Percentiles rank a stretch among this genome's conserved stretches.
Evolutionary conservation across 2,113 vertebrate species (phyloP).

Genomic region (Odontesthes bonariensis): DNA sequence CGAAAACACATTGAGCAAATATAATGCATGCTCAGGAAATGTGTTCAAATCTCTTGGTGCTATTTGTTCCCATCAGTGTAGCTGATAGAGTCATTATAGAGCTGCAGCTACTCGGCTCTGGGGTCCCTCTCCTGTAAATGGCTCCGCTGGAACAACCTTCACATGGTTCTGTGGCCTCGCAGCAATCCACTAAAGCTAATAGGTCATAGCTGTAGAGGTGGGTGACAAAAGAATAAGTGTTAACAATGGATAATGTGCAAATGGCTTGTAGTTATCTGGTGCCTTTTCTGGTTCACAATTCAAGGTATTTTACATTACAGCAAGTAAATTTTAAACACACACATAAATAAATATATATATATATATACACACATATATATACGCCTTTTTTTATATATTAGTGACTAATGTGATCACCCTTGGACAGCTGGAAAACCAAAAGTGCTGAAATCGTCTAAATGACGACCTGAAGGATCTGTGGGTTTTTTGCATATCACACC

Average conservation of each 20-base stretch:
- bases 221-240: constrained; percentile 61
- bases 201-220: constrained; percentile 69
- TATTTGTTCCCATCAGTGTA: constrained; percentile 76
- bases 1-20: constrained; percentile 63
- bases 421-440: constrained; percentile 68
- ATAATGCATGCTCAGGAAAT: constrained; percentile 66
- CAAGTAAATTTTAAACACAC: constrained; percentile 34
- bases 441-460: constrained; percentile 82
- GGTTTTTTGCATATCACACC: constrained; percentile 79
- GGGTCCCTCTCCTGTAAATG: constrained; percentile 70
- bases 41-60: constrained; percentile 71
- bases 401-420: constrained; percentile 67
- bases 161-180: constrained; percentile 56
- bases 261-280: constrained; percentile 50
- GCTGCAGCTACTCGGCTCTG: constrained; percentile 49
- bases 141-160: constrained; percentile 70
- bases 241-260: constrained; percentile 72
- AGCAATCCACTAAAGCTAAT: constrained; percentile 72
- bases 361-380: constrained; percentile 17
- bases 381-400: constrained; percentile 72
- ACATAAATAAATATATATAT: background rate
- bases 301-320: constrained; percentile 60
- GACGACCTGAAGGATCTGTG: constrained; percentile 71
- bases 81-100: constrained; percentile 81
- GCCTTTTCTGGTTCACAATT: constrained; percentile 31